Evolutionary conservation across 2,113 vertebrate species (phyloP).

Genomic region (Eubucco bourcierii): DNA sequence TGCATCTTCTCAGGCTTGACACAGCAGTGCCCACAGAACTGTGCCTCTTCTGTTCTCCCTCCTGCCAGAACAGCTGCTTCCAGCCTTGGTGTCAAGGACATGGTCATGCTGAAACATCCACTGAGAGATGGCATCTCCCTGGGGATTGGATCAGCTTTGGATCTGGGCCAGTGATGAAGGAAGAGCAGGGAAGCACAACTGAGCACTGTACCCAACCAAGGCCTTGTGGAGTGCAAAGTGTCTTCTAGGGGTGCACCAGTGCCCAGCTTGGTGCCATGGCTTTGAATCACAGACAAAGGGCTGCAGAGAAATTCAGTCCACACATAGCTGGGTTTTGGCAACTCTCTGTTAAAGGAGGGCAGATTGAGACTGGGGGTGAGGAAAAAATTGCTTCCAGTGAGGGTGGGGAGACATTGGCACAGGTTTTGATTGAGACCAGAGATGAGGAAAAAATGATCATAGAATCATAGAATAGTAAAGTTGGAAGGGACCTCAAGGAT

Average conservation of each 20-base stretch:
- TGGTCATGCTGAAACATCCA: background rate
- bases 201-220: rapidly evolving
- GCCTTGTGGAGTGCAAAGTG: background rate
- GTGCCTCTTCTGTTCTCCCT: background rate
- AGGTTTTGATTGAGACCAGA: no score
- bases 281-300: background rate
- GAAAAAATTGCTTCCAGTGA: no score
- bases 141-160: background rate
- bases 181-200: background rate
- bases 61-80: background rate
- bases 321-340: rapidly evolving
- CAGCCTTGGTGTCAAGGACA: background rate
- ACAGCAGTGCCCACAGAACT: rapidly evolving
- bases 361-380: no score
- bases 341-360: background rate
- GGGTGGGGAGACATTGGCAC: no score
- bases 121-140: background rate
- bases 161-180: background rate
- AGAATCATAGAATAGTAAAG: no score
- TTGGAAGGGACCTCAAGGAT: no score
- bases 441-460: no score
- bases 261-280: background rate
- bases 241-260: background rate
- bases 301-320: background rate
- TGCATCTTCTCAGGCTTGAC: background rate